Conservation (phyloP, 2,888 invertebrate species). For the Amblyteles armatorius region DNA sequence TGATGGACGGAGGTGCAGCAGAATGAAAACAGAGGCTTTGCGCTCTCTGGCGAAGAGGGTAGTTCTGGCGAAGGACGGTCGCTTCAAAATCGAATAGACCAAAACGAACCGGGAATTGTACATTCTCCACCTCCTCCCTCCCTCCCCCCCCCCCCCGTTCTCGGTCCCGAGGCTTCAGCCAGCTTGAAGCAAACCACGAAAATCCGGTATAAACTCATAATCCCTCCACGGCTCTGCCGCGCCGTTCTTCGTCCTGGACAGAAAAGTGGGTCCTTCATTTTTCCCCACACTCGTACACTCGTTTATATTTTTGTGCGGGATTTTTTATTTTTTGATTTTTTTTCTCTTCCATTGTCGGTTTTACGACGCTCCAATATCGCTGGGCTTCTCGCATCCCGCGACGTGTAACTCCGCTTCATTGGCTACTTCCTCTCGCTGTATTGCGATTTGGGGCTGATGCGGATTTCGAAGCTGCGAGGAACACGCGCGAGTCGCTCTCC, state of each 20-base stretch:
- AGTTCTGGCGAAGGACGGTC: constrained; percentile 50
- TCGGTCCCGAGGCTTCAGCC: background rate
- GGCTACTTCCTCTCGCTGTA: background rate
- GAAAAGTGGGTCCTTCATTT: constrained; percentile 29
- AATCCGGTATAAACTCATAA: constrained; percentile 76
- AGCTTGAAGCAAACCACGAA: constrained; percentile 68
- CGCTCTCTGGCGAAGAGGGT: constrained; percentile 18
- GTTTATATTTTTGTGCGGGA: background rate
- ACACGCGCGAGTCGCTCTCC: background rate
- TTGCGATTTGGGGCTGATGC: background rate
- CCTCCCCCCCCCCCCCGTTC: background rate
- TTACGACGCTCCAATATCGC: background rate
- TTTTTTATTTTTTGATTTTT: background rate
- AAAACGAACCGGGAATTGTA: constrained; percentile 65
- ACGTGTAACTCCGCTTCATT: background rate
- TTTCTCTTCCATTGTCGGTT: background rate
- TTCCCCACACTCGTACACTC: constrained; percentile 10
- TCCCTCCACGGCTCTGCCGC: constrained; percentile 60
- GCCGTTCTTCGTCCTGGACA: constrained; percentile 29
- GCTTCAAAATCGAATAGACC: constrained; percentile 76
- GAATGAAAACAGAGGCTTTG: constrained; percentile 61
- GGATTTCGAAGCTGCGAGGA: background rate
- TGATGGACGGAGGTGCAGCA: constrained; percentile 64
- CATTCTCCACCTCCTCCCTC: background rate
- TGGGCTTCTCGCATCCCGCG: background rate